A percentile compares a stretch with the other conserved stretches of the same genome.
Conservation (phyloP, 2,797 vertebrate genomes). For the Periparus ater region DNA sequence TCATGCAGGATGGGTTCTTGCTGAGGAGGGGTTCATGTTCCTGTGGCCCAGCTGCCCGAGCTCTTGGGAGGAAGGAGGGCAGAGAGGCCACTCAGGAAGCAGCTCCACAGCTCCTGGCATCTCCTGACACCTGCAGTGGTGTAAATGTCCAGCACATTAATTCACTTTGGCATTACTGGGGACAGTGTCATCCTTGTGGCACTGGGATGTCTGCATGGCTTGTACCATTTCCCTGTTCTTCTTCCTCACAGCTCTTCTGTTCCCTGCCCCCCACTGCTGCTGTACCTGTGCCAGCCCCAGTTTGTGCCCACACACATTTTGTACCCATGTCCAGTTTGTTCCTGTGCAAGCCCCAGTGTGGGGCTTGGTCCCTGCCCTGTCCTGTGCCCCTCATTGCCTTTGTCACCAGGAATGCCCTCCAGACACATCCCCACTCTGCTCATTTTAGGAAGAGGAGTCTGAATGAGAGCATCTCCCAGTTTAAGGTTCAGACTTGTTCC, state of each 20-base stretch:
- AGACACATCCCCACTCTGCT: background rate
- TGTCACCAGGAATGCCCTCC: background rate
- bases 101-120: background rate
- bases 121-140: background rate
- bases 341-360: background rate
- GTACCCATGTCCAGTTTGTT: background rate
- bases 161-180: background rate
- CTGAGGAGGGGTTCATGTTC: background rate
- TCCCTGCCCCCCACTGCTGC: background rate
- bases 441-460: too few species aligned
- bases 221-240: background rate
- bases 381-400: background rate
- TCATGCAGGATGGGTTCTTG: background rate
- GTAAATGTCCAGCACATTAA: background rate
- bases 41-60: fast-evolving
- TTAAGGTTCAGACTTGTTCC: background rate
- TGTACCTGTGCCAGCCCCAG: background rate
- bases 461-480: background rate
- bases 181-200: background rate
- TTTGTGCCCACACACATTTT: background rate
- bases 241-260: background rate
- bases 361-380: background rate
- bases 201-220: background rate
- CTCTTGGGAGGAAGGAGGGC: background rate
- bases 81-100: background rate